Evolutionary conservation across 2,888 invertebrate genomes (phyloP).

Genomic region (Microdon myrmicae): DNA sequence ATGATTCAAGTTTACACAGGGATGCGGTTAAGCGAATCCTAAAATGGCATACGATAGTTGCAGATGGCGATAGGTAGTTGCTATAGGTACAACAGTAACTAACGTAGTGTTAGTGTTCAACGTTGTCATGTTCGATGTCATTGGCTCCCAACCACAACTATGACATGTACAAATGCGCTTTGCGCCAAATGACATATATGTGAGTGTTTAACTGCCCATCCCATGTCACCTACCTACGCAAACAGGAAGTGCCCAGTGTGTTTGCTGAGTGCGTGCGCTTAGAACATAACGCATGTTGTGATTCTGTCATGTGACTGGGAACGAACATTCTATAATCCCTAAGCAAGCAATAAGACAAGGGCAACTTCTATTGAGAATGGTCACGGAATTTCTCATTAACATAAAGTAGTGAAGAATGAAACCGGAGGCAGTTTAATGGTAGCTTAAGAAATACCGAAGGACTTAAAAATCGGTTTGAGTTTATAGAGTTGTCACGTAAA

Average conservation of each 20-base stretch:
- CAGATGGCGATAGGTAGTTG: too few relatives aligned
- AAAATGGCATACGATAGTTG: too few relatives aligned
- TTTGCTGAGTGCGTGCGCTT: constrained; percentile 35
- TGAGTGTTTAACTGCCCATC: constrained; percentile 52
- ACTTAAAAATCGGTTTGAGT: too few relatives aligned
- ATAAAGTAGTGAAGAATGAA: too few relatives aligned
- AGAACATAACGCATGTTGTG: constrained; percentile 49
- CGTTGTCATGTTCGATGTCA: constrained; percentile 37
- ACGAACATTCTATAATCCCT: constrained; percentile 10
- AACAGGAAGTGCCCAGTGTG: constrained; percentile 43
- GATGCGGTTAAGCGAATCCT: too few relatives aligned
- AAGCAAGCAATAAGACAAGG: constrained; percentile 2
- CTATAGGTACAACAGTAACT: too few relatives aligned
- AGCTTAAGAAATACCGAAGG: too few relatives aligned
- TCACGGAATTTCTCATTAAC: constrained; percentile 16
- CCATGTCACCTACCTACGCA: constrained; percentile 52
- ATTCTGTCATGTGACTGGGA: constrained; percentile 12
- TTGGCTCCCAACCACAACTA: constrained; percentile 12
- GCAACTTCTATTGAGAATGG: constrained; percentile 6
- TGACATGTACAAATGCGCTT: constrained; percentile 12
- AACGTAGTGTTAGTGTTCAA: too few relatives aligned
- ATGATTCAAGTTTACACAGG: constrained; percentile 40
- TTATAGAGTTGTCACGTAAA: too few relatives aligned
- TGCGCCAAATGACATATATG: constrained; percentile 43
- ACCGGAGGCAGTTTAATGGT: too few relatives aligned